Evolutionary conservation across 1,140 invertebrate genomes (phyloP).

Genomic region (Drosophila tropicalis): DNA sequence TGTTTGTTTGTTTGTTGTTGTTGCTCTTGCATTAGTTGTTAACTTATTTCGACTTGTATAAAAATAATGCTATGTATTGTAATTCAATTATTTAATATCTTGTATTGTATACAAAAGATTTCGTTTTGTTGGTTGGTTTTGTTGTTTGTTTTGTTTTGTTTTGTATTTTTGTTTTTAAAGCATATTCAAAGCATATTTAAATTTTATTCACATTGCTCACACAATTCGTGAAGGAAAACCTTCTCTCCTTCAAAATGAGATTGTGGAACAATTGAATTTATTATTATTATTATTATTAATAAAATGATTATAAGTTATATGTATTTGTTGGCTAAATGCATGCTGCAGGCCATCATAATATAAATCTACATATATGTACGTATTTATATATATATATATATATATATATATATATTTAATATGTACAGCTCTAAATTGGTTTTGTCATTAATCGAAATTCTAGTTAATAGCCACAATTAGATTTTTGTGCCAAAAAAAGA

Average conservation of each 20-base stretch:
- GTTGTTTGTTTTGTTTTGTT: slow-evolving; percentile 31
- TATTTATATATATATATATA: slow-evolving; percentile 54
- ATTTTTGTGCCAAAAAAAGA: slow-evolving; percentile 3
- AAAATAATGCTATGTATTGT: slow-evolving; percentile 44
- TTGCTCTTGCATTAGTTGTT: slow-evolving; percentile 23
- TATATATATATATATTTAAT: slow-evolving; percentile 49
- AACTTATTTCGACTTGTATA: slow-evolving; percentile 46
- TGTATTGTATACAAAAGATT: slow-evolving; percentile 54
- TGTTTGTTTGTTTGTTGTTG: neutral
- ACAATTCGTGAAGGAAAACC: slow-evolving; percentile 30
- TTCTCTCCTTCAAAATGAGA: slow-evolving; percentile 15
- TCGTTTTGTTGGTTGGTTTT: slow-evolving; percentile 15
- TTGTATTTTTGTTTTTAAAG: slow-evolving; percentile 67
- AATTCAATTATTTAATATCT: slow-evolving; percentile 36
- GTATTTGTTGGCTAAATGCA: slow-evolving; percentile 66
- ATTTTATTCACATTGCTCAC: slow-evolving; percentile 36
- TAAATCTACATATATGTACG: slow-evolving; percentile 54
- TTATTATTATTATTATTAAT: slow-evolving; percentile 4
- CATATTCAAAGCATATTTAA: slow-evolving; percentile 80
- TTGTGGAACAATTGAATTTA: neutral
- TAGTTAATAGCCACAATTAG: slow-evolving; percentile 22
- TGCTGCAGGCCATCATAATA: slow-evolving; percentile 56
- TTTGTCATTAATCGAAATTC: slow-evolving; percentile 54
- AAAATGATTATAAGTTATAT: slow-evolving; percentile 17
- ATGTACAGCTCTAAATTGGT: slow-evolving; percentile 67